Evolutionary conservation across 2,888 invertebrate genomes (phyloP).

Genomic region (Daptonema setosum): DNA sequence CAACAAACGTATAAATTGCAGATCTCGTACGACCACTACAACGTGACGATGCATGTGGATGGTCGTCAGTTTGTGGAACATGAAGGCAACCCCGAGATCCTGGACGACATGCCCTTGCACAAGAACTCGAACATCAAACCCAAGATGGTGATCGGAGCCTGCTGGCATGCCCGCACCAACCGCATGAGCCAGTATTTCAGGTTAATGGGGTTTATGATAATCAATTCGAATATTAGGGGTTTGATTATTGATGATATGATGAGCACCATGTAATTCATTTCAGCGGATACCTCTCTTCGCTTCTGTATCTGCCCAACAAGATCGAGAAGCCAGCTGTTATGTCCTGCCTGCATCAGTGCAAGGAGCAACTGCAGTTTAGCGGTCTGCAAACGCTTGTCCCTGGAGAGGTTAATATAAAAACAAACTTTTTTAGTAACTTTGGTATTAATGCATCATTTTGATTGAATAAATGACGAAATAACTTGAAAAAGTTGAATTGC

Average conservation of each 20-base stretch:
- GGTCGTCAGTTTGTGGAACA: constrained; percentile 48
- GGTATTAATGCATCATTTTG: no score
- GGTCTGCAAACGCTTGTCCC: constrained; percentile 48
- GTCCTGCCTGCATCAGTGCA: constrained; percentile 54
- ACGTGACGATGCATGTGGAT: constrained; percentile 53
- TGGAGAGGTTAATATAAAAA: constrained; percentile 40
- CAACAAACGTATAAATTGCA: no score
- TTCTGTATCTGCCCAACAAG: constrained; percentile 53
- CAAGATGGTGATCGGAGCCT: constrained; percentile 77
- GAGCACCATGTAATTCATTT: no score
- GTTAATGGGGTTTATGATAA: no score
- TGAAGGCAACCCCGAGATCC: constrained; percentile 74
- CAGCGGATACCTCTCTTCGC: constrained; percentile 64
- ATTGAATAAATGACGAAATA: no score
- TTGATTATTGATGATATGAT: no score
- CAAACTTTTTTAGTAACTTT: not conserved
- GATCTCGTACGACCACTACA: no score
- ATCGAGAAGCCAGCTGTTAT: constrained; percentile 52
- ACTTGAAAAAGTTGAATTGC: no score
- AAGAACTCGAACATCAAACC: constrained; percentile 67
- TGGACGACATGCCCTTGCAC: constrained; percentile 96
- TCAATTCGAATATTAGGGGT: no score
- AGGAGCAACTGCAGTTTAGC: constrained; percentile 46
- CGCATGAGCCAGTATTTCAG: constrained; percentile 73
- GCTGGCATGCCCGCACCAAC: constrained; percentile 59